These are phyloP conservation scores for Vulpes lagopus DNA, from an alignment of 2,113 vertebrate genomes.

Conservation along the genomic window DNA sequence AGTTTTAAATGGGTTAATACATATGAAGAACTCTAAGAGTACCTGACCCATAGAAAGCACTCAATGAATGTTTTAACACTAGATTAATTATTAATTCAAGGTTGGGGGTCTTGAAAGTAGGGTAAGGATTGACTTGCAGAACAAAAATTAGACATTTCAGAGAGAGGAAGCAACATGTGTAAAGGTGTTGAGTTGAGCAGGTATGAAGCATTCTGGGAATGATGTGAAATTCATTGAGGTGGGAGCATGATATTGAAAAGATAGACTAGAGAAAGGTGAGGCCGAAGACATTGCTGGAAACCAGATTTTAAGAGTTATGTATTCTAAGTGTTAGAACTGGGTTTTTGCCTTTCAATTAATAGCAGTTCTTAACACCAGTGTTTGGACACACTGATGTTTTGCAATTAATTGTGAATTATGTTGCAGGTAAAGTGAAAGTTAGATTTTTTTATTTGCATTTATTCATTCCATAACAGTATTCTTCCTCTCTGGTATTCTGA, in stretches of 20 bases:
- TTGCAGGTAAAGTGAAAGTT: not conserved
- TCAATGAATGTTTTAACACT: constrained; percentile 50
- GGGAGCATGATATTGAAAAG: not conserved
- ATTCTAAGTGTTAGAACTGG: not conserved
- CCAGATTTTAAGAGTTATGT: not conserved
- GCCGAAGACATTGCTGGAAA: not conserved
- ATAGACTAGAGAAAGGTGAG: not conserved
- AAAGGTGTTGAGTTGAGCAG: not conserved
- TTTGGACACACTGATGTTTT: constrained; percentile 31
- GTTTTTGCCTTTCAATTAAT: not conserved
- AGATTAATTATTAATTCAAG: constrained; percentile 36
- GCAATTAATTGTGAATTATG: not conserved
- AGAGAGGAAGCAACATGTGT: not conserved
- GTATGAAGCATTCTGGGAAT: not conserved
- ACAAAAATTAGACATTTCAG: not conserved
- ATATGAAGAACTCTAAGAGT: not conserved
- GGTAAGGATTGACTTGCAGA: not conserved
- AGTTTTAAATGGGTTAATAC: constrained; percentile 12
- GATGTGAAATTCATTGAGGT: not conserved
- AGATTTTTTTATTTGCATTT: constrained; percentile 2
- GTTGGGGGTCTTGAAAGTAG: constrained; percentile 7
- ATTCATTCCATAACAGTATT: too few species aligned
- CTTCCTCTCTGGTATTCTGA: not conserved
- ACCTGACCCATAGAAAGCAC: not conserved
- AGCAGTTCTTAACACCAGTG: not conserved